Base-by-base conservation (phyloP, 1,140 invertebrate genomes). In the Conus betulinus region DNA sequence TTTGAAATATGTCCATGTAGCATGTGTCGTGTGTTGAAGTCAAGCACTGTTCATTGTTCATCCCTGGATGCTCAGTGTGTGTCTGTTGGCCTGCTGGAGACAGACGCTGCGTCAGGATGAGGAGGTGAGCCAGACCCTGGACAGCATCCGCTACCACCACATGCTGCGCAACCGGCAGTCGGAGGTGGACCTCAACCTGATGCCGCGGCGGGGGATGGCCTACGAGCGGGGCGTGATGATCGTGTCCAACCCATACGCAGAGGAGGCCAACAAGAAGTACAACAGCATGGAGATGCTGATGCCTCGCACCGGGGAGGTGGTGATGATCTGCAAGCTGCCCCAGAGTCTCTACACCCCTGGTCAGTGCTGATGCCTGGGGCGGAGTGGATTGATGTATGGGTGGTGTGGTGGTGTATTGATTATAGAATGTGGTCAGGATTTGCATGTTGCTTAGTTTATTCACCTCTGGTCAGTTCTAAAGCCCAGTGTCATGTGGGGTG, bases 311-410 rank as follows among this genome's bases (percentile, higher is more conserved):
- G 94, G 94, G 53, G 93, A 94, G 85, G 93, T 94, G 5, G 92
- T 93, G 20, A 88, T 90, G 78, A 92, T 94, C 17, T 94, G 94
- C 90, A 94, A 94, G 90, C 91, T 95, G 17, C 94, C 94, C 27
- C 94, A 94, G 82, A 94, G 93, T 90, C 90, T 95, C 15, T 94
- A 93, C 90, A 95, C 93, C 15, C 94, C 94, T 91, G 94, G 94
- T 94, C 90, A 89, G 85, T 63, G 60, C 20, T 71, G 67, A 23
- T 10, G 67, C 67, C 60, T n/a, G n/a, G 13, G 67, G 6, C 7
- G 13, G 67, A 17, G 76, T 78, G 76, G 25, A 25, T 78, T 7
- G 25, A 25, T 78, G 76, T 78, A 25, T 78, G 76, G 25, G 76
- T 78, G 76, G 25, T n/a, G 76, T 39, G 25, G 25, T 25, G 6